Evolutionary conservation across 2,888 invertebrate genomes (phyloP).

Genomic region (Sclerodermus sp.): DNA sequence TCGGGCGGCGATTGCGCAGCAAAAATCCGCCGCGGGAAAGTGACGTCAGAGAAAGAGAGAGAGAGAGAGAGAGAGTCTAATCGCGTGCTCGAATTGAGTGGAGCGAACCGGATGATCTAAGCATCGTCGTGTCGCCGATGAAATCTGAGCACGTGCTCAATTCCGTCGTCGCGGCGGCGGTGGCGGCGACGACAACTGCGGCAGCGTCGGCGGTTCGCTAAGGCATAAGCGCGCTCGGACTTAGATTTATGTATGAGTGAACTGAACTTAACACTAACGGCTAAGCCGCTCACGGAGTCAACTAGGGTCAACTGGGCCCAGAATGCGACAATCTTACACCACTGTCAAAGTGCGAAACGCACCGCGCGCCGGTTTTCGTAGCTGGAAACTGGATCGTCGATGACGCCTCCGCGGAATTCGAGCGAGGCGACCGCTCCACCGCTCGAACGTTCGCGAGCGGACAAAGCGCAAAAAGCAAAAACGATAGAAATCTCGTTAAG

Average conservation of each 20-base stretch:
- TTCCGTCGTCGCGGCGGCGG: conserved; percentile 36
- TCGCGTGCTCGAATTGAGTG: conserved; percentile 15
- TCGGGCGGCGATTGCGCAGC: too few species aligned
- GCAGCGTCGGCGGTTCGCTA: conserved; percentile 38
- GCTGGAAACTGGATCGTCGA: conserved; percentile 33
- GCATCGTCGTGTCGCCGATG: conserved; percentile 43
- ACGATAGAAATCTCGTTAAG: too few species aligned
- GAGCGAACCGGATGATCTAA: conserved; percentile 50
- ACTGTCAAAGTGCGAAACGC: conserved; percentile 43
- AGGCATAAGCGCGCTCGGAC: conserved; percentile 37
- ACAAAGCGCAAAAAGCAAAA: too few species aligned
- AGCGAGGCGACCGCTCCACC: too few species aligned
- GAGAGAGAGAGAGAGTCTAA: conserved; percentile 6
- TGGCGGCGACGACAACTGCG: too few species aligned
- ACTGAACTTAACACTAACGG: conserved; percentile 54
- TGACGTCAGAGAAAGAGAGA: not conserved
- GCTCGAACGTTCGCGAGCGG: too few species aligned
- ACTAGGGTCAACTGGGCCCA: conserved; percentile 57
- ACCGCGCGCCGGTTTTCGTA: conserved; percentile 30
- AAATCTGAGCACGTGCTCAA: conserved; percentile 59
- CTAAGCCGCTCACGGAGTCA: conserved; percentile 56
- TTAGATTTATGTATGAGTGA: conserved; percentile 56
- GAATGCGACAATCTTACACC: conserved; percentile 56
- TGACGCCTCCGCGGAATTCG: conserved; percentile 30
- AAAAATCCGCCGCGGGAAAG: too few species aligned